Evolutionary conservation across 1,140 invertebrate species (phyloP).

Genomic region (Steinernema feltiae): DNA sequence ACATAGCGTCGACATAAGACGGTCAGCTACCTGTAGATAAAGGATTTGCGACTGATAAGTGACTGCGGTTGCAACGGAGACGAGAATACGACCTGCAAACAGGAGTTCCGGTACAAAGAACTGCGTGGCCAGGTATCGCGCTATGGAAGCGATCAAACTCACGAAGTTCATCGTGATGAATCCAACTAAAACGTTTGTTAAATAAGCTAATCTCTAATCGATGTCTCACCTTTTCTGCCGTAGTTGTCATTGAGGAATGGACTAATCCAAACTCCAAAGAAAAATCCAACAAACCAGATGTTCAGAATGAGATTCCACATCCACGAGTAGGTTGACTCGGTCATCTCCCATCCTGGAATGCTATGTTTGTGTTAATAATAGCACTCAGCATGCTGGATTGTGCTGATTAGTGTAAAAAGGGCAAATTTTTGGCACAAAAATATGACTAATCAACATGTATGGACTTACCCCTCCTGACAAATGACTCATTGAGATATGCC

Average conservation of each 20-base stretch:
- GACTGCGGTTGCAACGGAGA: conserved; percentile 37
- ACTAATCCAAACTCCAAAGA: conserved; percentile 37
- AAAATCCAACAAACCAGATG: conserved; percentile 42
- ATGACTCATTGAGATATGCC: conserved; percentile 33
- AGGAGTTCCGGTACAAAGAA: conserved; percentile 33
- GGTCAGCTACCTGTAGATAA: conserved; percentile 18
- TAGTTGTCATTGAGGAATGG: conserved; percentile 40
- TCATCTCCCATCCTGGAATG: conserved; percentile 28
- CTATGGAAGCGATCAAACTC: conserved; percentile 21
- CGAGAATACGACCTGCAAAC: conserved; percentile 31
- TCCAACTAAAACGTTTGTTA: conserved; percentile 18
- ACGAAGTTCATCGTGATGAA: conserved; percentile 25
- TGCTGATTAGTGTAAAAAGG: conserved; percentile 5
- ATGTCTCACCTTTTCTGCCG: conserved; percentile 39
- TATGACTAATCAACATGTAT: background rate
- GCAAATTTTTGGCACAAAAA: background rate
- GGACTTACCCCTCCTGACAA: conserved; percentile 26
- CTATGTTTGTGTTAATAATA: conserved; percentile 1
- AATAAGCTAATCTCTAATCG: conserved; percentile 16
- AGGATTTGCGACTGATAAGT: conserved; percentile 41
- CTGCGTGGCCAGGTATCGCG: conserved; percentile 27
- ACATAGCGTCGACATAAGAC: background rate
- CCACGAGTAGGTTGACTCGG: conserved; percentile 26
- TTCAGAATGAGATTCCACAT: conserved; percentile 39
- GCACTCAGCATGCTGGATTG: background rate